Evolutionary conservation across 2,888 invertebrate species (phyloP).

Genomic region (Synergus laeviventris): DNA sequence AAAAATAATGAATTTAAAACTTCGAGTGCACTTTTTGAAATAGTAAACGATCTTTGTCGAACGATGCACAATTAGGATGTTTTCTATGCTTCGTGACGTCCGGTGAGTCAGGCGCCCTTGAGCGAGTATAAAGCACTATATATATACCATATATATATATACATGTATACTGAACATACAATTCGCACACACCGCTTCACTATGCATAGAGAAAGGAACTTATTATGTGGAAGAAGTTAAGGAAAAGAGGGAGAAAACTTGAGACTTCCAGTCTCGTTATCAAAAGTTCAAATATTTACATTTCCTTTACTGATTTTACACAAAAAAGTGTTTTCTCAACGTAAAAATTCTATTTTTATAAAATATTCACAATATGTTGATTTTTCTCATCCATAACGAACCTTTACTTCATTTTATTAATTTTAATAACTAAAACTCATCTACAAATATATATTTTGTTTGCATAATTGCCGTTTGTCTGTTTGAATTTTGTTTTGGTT

Average conservation of each 20-base stretch:
- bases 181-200: slow-evolving; percentile 21
- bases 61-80: slow-evolving; percentile 66
- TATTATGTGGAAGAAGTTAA: slow-evolving; percentile 29
- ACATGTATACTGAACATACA: slow-evolving; percentile 31
- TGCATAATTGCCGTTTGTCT: background rate
- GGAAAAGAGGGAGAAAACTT: slow-evolving; percentile 27
- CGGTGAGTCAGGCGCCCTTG: slow-evolving; percentile 71
- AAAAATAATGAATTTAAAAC: slow-evolving; percentile 6
- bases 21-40: background rate
- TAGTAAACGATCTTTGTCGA: slow-evolving; percentile 23
- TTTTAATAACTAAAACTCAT: background rate
- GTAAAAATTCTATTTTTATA: too few relatives aligned
- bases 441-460: background rate
- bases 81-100: slow-evolving; percentile 64
- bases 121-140: slow-evolving; percentile 60
- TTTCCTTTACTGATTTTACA: slow-evolving; percentile 3
- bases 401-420: background rate
- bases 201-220: slow-evolving; percentile 30
- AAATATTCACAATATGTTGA: too few relatives aligned
- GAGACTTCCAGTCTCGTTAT: slow-evolving; percentile 9
- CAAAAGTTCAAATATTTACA: slow-evolving; percentile 8
- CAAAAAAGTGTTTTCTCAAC: too few relatives aligned
- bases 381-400: too few relatives aligned
- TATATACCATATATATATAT: too few relatives aligned
- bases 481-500: slow-evolving; percentile 12